These are phyloP conservation scores for Agrilus planipennis DNA, from an alignment of 1,140 invertebrate genomes.

Conservation along the genomic window DNA sequence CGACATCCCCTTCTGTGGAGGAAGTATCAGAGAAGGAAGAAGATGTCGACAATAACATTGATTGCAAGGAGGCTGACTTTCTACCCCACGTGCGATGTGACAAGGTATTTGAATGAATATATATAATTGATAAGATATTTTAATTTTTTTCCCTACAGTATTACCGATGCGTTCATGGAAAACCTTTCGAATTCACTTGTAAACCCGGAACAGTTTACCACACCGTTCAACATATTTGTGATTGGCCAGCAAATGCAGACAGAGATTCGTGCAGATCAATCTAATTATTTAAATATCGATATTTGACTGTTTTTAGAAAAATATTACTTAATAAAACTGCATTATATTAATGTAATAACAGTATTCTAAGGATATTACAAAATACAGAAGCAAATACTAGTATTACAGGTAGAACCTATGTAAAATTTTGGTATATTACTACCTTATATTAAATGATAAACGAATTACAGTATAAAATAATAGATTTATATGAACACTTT, in stretches of 20 bases:
- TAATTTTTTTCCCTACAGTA: slow-evolving; percentile 46
- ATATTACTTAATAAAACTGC: no score
- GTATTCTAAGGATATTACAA: no score
- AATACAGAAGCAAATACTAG: no score
- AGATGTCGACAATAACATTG: slow-evolving; percentile 34
- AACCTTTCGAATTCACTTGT: slow-evolving; percentile 57
- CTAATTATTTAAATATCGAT: no score
- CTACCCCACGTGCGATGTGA: slow-evolving; percentile 52
- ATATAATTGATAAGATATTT: slow-evolving; percentile 6
- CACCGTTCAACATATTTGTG: slow-evolving; percentile 51
- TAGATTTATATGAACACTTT: no score
- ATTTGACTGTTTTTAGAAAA: no score
- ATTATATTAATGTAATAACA: no score
- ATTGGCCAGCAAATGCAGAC: slow-evolving; percentile 64
- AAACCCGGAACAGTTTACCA: slow-evolving; percentile 64
- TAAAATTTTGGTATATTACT: no score
- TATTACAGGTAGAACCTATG: no score
- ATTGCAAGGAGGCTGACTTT: slow-evolving; percentile 48
- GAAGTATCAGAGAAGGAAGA: slow-evolving; percentile 23
- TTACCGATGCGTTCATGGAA: slow-evolving; percentile 66
- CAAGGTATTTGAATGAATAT: slow-evolving; percentile 35
- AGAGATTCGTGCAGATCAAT: slow-evolving; percentile 43
- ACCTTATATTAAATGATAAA: no score
- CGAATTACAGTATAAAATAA: no score
- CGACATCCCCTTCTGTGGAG: slow-evolving; percentile 12